Evolutionary conservation across 2,888 invertebrate genomes (phyloP).

Genomic region (Hyppa rectilinea): DNA sequence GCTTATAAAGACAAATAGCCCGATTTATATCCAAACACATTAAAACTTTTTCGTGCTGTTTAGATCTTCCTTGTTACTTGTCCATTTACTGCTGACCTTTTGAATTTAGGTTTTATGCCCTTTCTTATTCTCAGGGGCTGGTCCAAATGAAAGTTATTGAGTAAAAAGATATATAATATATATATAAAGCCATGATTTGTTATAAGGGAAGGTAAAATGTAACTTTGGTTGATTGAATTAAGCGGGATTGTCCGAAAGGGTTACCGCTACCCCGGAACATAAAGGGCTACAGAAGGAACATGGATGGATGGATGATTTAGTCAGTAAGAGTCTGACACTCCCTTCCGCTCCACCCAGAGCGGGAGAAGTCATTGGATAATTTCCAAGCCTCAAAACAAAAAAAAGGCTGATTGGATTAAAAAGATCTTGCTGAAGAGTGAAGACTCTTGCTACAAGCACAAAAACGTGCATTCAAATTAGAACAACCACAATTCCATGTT

Average conservation of each 20-base stretch:
- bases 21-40: constrained; percentile 85
- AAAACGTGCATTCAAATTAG: not conserved
- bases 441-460: not conserved
- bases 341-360: too few species aligned
- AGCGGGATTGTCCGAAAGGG: too few species aligned
- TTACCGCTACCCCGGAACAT: too few species aligned
- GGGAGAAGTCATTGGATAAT: too few species aligned
- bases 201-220: constrained; percentile 5
- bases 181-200: constrained; percentile 19
- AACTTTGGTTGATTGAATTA: not conserved
- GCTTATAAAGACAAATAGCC: constrained; percentile 85
- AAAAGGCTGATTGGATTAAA: not conserved
- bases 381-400: too few species aligned
- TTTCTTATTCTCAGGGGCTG: constrained; percentile 63
- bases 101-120: constrained; percentile 70
- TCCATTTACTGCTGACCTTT: constrained; percentile 73
- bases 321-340: too few species aligned
- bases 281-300: too few species aligned
- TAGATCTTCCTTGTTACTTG: constrained; percentile 62
- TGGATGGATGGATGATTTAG: too few species aligned
- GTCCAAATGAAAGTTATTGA: constrained; percentile 61
- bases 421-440: not conserved
- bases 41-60: constrained; percentile 80
- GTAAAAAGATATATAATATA: constrained; percentile 35
- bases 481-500: not conserved